These are phyloP conservation scores for Zeus faber DNA, from an alignment of 2,113 vertebrate genomes.

Conservation along the genomic window DNA sequence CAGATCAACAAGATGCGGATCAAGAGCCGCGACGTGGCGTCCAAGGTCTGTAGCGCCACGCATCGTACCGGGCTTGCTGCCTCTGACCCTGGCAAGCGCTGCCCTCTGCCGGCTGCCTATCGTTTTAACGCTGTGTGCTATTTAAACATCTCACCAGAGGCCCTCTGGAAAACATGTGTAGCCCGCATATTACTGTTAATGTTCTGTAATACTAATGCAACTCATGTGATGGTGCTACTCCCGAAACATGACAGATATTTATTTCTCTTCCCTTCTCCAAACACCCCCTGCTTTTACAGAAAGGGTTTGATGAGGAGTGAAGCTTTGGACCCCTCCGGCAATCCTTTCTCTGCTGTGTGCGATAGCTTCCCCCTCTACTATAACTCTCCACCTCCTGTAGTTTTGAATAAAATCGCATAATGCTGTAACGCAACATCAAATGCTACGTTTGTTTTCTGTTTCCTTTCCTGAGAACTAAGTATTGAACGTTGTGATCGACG, in stretches of 20 bases:
- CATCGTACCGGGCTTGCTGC: constrained; percentile 3
- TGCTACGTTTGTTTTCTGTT: no score
- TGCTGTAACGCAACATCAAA: no score
- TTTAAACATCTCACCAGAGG: constrained; percentile 5
- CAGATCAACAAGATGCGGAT: constrained; percentile 78
- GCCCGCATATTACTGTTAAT: constrained; percentile 14
- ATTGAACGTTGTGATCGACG: no score
- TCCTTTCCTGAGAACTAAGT: no score
- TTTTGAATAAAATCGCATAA: constrained; percentile 61
- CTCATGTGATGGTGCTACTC: background rate
- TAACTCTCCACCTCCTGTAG: constrained; percentile 45
- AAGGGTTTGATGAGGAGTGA: constrained; percentile 80
- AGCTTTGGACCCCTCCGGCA: constrained; percentile 53
- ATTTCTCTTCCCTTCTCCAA: constrained; percentile 15
- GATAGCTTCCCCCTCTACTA: constrained; percentile 32
- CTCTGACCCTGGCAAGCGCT: constrained; percentile 30
- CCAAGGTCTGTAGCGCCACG: constrained; percentile 65
- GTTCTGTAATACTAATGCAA: constrained; percentile 45
- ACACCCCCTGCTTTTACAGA: constrained; percentile 55
- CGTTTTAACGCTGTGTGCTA: constrained; percentile 20
- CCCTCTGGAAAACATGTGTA: background rate
- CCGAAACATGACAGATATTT: constrained; percentile 29
- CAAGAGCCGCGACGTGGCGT: constrained; percentile 71
- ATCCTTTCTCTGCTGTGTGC: constrained; percentile 32
- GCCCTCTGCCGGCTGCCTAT: constrained; percentile 24